Evolutionary conservation across 2,888 invertebrate genomes (phyloP).

Genomic region (Clepsis dumicolana): DNA sequence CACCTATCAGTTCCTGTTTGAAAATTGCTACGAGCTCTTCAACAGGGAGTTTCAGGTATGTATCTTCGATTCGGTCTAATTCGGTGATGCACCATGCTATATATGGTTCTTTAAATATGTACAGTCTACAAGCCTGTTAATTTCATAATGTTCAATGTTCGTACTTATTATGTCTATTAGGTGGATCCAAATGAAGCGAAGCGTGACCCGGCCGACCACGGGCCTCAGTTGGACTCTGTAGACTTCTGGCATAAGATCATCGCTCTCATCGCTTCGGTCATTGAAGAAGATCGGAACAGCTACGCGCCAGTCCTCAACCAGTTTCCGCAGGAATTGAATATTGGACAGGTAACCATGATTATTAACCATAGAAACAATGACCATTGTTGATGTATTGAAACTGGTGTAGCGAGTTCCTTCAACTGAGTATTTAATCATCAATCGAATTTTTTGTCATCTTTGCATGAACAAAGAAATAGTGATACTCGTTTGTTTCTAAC

Average conservation of each 20-base stretch:
- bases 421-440: too few species aligned
- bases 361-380: not conserved
- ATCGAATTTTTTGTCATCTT: too few species aligned
- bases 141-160: too few species aligned
- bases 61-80: too few species aligned
- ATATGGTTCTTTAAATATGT: too few species aligned
- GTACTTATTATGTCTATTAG: conserved; percentile 78
- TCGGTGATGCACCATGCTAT: too few species aligned
- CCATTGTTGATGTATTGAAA: too few species aligned
- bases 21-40: conserved; percentile 99
- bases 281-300: conserved; percentile 99
- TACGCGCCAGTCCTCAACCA: conserved; percentile 99
- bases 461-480: too few species aligned
- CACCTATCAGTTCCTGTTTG: conserved; percentile 99
- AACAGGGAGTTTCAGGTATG: conserved; percentile 95
- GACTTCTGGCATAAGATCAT: conserved; percentile 99
- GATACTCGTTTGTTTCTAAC: too few species aligned
- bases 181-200: conserved; percentile 96
- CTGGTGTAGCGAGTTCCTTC: too few species aligned
- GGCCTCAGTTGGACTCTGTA: conserved; percentile 94
- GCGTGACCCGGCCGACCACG: conserved; percentile 94
- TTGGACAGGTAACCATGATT: conserved; percentile 91
- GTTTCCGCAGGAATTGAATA: conserved; percentile 99
- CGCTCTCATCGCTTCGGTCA: conserved; percentile 98
- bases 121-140: too few species aligned